phyloP scores from a whole-genome alignment of 2,888 invertebrate species.

The Coelinius sp. region DNA sequence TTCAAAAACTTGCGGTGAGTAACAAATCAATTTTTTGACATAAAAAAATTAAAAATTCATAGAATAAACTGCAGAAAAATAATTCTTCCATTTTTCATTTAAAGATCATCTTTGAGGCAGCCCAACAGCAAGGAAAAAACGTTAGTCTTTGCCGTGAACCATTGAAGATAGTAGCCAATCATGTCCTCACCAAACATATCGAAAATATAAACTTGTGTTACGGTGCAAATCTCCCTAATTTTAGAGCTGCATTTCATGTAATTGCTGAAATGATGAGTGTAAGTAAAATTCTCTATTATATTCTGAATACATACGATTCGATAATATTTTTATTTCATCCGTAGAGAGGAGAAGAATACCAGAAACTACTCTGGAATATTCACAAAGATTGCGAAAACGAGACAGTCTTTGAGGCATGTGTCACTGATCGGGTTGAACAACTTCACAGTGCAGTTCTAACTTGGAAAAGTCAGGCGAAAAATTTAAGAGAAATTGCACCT shows the following conservation, averaged over 20 bases:
- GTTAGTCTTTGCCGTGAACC: not conserved
- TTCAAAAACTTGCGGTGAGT: not conserved
- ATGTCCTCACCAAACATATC: not conserved
- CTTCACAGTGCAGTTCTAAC: not conserved
- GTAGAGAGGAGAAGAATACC: not conserved
- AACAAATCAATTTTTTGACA: too few species aligned
- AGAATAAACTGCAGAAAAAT: too few species aligned
- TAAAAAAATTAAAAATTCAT: too few species aligned
- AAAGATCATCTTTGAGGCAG: not conserved
- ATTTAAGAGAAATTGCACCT: not conserved
- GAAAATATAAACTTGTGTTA: not conserved
- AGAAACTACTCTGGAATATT: not conserved
- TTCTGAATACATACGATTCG: not conserved
- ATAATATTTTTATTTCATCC: not conserved
- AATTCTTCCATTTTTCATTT: not conserved
- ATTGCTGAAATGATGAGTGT: not conserved
- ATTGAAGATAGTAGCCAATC: not conserved
- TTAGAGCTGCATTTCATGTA: not conserved
- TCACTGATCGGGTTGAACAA: too few species aligned
- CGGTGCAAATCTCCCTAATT: not conserved
- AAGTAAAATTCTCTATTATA: too few species aligned
- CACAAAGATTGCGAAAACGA: not conserved
- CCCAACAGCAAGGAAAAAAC: not conserved
- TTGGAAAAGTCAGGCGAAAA: not conserved
- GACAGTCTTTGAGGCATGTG: not conserved